Base-by-base conservation (phyloP, 2,797 vertebrate species). In the Erithacus rubecula region DNA sequence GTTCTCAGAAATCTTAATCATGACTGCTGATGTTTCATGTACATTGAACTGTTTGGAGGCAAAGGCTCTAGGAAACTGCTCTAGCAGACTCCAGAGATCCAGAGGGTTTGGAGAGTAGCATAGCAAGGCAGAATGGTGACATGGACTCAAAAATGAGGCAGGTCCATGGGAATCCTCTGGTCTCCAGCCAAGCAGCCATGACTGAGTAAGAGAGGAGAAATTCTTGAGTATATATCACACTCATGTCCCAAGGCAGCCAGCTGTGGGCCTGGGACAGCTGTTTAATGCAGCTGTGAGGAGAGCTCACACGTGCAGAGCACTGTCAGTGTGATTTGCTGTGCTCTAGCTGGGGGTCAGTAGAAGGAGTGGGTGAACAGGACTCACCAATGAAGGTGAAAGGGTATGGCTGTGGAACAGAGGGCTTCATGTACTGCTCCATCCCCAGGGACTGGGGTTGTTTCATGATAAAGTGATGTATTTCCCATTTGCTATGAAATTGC, bases 311-410 rank as follows among this genome's bases (percentile, higher is more conserved):
- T 76, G 59, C 39, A 41, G 77, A 29, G 52, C 52, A 27, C 32
- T 10, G 12, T 34, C 2, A 1, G 27, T 47, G 43, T 20, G 37
- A 41, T 56, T 32, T 0, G 1, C 44, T 60, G 70, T 1, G 1
- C 46, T 32, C 4, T 46, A 5, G 10, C 43, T 53, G 44, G 9
- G 27, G 16, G 1, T 84, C 56, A 41, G 30, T 16, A 65, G 71
- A 5, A 58, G 67, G 34, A 47, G 21, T 10, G 10, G 15, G 32
- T 75, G 51, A 59, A 30, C 24, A 52, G 26, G 29, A 67, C n/a
- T 68, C 12, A 2, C 16, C 76, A 17, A 8, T 9, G 37, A 47
- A 37, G 32, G 60, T 65, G 46, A 32, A 32, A 78, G 30, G 39
- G 23, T 36, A 12, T 7, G 11, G 19, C 34, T 59, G 11, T 78